Conservation (phyloP, 2,888 invertebrate genomes). For the Lasioglossum morio region DNA sequence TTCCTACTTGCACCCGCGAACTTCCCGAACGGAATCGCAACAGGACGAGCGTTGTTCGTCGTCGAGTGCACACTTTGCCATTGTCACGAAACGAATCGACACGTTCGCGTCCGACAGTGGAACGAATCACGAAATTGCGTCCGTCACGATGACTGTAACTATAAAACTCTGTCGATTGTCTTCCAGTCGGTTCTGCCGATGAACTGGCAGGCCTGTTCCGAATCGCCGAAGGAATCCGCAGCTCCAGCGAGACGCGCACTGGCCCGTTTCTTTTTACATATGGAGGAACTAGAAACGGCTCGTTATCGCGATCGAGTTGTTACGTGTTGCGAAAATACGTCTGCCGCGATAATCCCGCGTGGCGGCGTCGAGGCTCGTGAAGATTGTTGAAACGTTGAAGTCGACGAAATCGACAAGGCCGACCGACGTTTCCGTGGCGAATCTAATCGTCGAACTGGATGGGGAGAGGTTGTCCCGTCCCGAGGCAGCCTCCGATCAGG, state of each 20-base stretch:
- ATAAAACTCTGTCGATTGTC: slow-evolving; percentile 15
- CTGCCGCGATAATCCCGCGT: slow-evolving; percentile 14
- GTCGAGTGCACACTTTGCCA: not conserved
- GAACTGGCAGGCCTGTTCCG: not conserved
- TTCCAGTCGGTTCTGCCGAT: not conserved
- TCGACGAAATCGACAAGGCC: not conserved
- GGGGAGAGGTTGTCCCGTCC: not conserved
- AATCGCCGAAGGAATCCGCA: slow-evolving; percentile 16
- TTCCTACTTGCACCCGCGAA: not conserved
- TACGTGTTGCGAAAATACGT: slow-evolving; percentile 5
- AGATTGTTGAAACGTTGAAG: not conserved
- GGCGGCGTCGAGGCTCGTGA: not conserved
- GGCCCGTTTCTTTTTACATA: not conserved
- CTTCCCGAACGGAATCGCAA: not conserved
- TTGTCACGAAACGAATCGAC: slow-evolving; percentile 12
- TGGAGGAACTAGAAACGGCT: not conserved
- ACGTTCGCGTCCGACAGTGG: slow-evolving; percentile 16
- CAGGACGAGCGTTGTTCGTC: not conserved
- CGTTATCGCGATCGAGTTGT: slow-evolving; percentile 8
- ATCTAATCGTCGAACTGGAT: not conserved
- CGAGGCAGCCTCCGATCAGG: slow-evolving; percentile 33
- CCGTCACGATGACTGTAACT: slow-evolving; percentile 44
- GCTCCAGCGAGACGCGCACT: not conserved
- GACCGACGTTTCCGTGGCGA: not conserved
- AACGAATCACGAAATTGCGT: slow-evolving; percentile 32